phyloP scores from a whole-genome alignment of 2,113 vertebrate species.

The Hyla sarda region DNA sequence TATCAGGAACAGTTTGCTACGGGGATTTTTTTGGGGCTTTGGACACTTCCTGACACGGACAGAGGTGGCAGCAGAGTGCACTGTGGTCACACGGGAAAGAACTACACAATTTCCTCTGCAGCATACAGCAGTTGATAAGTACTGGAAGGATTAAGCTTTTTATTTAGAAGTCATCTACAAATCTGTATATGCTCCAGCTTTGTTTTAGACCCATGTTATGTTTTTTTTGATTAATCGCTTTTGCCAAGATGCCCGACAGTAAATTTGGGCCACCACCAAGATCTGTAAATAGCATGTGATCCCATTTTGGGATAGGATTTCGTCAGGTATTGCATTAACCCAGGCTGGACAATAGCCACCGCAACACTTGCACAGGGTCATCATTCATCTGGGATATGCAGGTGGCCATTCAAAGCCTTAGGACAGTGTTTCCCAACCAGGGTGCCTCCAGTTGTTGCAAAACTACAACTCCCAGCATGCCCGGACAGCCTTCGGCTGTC shows the following conservation, averaged over 20 bases:
- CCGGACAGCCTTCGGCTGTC: too few relatives aligned
- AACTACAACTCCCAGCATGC: too few relatives aligned
- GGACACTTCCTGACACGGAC: too few relatives aligned
- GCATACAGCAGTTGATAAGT: too few relatives aligned
- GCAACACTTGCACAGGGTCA: neutral
- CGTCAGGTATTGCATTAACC: neutral
- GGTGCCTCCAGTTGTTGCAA: too few relatives aligned
- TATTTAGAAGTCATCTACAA: too few relatives aligned
- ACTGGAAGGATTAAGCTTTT: too few relatives aligned
- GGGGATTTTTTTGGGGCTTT: too few relatives aligned
- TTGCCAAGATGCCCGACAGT: neutral
- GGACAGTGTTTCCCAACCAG: neutral
- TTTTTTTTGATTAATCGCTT: neutral
- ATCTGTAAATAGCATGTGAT: neutral
- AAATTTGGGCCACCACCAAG: neutral
- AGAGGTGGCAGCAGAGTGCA: too few relatives aligned
- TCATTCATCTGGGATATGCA: conserved; percentile 5
- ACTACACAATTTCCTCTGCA: too few relatives aligned
- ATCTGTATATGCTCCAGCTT: neutral
- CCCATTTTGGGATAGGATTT: neutral
- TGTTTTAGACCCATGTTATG: neutral
- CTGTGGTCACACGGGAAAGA: too few relatives aligned
- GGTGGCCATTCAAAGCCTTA: neutral
- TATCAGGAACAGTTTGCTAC: too few relatives aligned
- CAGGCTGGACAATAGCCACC: neutral